These are phyloP conservation scores for Malthinus flaveolus DNA, from an alignment of 2,888 invertebrate species.

Conservation along the genomic window DNA sequence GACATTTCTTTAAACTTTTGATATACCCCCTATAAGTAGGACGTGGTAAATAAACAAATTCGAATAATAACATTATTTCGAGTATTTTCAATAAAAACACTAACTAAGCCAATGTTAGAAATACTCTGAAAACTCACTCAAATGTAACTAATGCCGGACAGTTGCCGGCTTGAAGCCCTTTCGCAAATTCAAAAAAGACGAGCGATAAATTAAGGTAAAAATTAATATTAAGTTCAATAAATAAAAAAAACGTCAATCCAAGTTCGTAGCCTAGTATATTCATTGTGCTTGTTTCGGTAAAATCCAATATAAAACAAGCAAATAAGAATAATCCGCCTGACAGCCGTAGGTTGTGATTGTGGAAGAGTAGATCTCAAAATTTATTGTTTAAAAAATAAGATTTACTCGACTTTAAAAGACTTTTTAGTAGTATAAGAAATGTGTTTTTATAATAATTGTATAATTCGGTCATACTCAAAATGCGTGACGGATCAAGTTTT, in stretches of 20 bases:
- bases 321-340: background rate
- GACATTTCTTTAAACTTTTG: no score
- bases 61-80: no score
- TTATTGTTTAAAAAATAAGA: no score
- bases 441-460: conserved; percentile 30
- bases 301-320: background rate
- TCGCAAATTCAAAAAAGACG: background rate
- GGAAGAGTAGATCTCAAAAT: no score
- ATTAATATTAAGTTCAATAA: no score
- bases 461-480: conserved; percentile 31
- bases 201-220: no score
- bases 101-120: conserved; percentile 34
- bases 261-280: background rate
- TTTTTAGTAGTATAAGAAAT: no score
- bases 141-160: conserved; percentile 31
- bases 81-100: no score
- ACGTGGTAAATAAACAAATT: no score
- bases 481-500: conserved; percentile 37
- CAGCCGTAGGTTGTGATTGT: no score
- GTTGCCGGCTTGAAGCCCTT: conserved; percentile 17
- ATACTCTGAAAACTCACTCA: conserved; percentile 33
- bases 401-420: no score
- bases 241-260: background rate
- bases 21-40: no score
- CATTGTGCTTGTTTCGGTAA: background rate